phyloP scores from a whole-genome alignment of 2,888 invertebrate genomes.

The Stenolophus ochropezus region DNA sequence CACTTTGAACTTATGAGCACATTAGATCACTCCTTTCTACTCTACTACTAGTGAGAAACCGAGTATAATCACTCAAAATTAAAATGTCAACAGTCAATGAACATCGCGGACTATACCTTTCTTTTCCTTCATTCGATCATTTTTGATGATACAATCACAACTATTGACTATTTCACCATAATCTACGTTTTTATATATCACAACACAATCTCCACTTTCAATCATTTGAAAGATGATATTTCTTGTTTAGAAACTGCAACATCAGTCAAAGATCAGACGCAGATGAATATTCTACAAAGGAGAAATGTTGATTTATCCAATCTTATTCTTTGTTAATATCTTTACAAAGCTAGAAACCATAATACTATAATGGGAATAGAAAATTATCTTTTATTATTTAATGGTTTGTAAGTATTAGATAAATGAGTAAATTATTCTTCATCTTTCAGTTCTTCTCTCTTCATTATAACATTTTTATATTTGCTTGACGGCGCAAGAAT shows the following conservation, averaged over 20 bases:
- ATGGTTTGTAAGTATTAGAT: too few species aligned
- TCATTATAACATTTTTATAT: too few species aligned
- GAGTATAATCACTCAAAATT: conserved; percentile 46
- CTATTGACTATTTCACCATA: not conserved
- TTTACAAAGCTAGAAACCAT: too few species aligned
- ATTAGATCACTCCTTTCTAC: too few species aligned
- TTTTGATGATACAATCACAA: conserved; percentile 10
- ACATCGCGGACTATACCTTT: conserved; percentile 25
- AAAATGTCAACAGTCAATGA: conserved; percentile 55
- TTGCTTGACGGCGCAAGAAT: too few species aligned
- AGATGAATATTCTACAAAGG: not conserved
- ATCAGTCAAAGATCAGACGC: not conserved
- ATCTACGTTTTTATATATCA: conserved; percentile 20
- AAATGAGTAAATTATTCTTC: too few species aligned
- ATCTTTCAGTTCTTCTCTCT: too few species aligned
- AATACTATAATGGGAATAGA: too few species aligned
- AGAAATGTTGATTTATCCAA: not conserved
- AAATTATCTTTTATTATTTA: too few species aligned
- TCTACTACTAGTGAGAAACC: conserved; percentile 17
- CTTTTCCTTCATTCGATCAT: conserved; percentile 11
- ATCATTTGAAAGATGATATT: not conserved
- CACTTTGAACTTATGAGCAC: too few species aligned
- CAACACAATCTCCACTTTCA: conserved; percentile 4
- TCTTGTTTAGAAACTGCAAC: not conserved
- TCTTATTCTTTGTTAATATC: too few species aligned